Evolutionary conservation across 2,113 vertebrate genomes (phyloP).

Genomic region (Turdus rufiventris): DNA sequence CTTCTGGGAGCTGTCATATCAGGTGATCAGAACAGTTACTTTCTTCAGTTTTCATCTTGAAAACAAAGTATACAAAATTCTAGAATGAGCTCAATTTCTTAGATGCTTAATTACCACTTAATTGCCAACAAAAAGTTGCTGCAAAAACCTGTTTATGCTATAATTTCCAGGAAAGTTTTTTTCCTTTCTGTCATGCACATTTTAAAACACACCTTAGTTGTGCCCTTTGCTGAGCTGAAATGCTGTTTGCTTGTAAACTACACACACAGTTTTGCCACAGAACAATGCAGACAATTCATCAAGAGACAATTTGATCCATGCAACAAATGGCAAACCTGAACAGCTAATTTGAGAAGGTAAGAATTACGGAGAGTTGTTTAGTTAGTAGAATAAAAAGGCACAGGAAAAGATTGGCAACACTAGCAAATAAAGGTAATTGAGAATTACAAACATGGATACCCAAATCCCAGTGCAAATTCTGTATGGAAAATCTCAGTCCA

Average conservation of each 20-base stretch:
- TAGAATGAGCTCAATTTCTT: neutral
- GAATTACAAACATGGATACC: neutral
- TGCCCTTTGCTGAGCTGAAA: neutral
- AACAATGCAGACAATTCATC: neutral
- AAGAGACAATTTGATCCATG: neutral
- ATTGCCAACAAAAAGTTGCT: neutral
- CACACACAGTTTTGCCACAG: neutral
- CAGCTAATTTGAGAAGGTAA: neutral
- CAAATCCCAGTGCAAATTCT: neutral
- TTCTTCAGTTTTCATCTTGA: neutral
- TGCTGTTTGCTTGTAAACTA: neutral
- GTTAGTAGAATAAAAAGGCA: neutral
- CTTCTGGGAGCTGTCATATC: neutral
- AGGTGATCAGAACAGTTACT: neutral
- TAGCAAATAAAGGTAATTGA: neutral
- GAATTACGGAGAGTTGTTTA: neutral
- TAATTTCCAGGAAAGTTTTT: neutral
- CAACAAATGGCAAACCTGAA: neutral
- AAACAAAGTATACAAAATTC: neutral
- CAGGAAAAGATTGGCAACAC: neutral
- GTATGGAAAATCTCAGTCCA: neutral
- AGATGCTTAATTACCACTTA: neutral
- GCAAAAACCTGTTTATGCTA: neutral
- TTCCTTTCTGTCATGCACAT: neutral
- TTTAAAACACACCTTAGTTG: neutral